phyloP scores from a whole-genome alignment of 1,140 invertebrate genomes.

The Coboldia fuscipes region DNA sequence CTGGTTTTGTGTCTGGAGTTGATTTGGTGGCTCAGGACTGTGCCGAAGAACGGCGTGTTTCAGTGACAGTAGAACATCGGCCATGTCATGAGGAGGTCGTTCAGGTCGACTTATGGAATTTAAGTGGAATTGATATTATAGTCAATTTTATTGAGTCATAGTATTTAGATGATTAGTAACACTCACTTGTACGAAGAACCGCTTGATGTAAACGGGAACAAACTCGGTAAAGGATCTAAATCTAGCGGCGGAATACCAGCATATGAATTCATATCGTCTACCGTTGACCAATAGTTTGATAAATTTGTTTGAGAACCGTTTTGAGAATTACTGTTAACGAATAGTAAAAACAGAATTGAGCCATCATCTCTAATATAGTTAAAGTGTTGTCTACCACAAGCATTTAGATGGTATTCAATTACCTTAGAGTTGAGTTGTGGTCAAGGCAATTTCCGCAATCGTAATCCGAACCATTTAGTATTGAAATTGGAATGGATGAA shows the following conservation, averaged over 20 bases:
- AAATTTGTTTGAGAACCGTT: slow-evolving; percentile 4
- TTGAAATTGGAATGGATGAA: slow-evolving; percentile 17
- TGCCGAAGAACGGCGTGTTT: slow-evolving; percentile 76
- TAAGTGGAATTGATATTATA: not conserved
- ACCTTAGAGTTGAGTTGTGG: slow-evolving; percentile 9
- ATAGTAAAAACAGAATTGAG: not conserved
- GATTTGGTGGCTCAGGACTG: slow-evolving; percentile 24
- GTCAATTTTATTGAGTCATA: not conserved
- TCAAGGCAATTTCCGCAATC: slow-evolving; percentile 20
- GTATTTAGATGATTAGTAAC: not conserved
- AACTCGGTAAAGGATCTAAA: slow-evolving; percentile 46
- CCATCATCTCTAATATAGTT: slow-evolving; percentile 8
- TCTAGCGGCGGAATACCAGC: slow-evolving; percentile 47
- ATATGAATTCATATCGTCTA: slow-evolving; percentile 62
- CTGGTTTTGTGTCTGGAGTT: slow-evolving; percentile 1
- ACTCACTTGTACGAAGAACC: slow-evolving; percentile 43
- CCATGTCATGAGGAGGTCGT: slow-evolving; percentile 26
- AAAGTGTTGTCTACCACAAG: slow-evolving; percentile 8
- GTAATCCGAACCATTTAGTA: slow-evolving; percentile 17
- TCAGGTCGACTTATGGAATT: not conserved
- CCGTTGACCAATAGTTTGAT: slow-evolving; percentile 31
- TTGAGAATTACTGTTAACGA: not conserved
- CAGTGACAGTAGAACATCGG: slow-evolving; percentile 63
- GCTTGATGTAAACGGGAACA: slow-evolving; percentile 52
- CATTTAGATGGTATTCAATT: slow-evolving; percentile 9